phyloP scores from a whole-genome alignment of 2,113 vertebrate genomes.

The Platysteira castanea region DNA sequence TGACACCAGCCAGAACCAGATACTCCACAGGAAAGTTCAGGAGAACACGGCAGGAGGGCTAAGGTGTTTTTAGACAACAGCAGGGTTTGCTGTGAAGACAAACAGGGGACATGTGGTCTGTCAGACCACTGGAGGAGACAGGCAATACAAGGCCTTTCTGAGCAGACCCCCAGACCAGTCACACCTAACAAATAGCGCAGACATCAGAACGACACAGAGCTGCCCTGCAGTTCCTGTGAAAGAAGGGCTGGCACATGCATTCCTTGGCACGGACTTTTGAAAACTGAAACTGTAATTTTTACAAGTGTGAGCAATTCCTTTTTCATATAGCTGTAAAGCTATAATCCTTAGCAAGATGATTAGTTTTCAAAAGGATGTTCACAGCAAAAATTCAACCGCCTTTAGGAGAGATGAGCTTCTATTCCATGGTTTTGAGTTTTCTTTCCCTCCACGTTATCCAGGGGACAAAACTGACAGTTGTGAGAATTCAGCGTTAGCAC shows the following conservation, averaged over 20 bases:
- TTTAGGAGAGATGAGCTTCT: neutral
- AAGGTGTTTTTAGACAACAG: neutral
- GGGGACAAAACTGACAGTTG: neutral
- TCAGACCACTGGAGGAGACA: neutral
- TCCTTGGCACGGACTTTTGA: neutral
- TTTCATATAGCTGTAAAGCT: neutral
- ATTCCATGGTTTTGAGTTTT: neutral
- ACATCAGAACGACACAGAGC: accelerated
- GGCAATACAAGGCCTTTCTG: neutral
- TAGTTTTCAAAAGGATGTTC: neutral
- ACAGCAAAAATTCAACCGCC: neutral
- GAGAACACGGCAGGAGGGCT: neutral
- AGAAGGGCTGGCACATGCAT: neutral
- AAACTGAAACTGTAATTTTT: neutral
- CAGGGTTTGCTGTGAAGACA: neutral
- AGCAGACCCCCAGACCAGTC: neutral
- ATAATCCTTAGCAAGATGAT: neutral
- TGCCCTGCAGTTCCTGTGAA: neutral
- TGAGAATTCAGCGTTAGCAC: neutral
- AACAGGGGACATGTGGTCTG: neutral
- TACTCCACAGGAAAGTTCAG: neutral
- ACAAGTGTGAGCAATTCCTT: neutral
- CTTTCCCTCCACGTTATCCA: neutral
- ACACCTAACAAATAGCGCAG: neutral
- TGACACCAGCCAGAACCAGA: neutral